Evolutionary conservation across 2,888 invertebrate genomes (phyloP).

Genomic region (Aphodius granarius): DNA sequence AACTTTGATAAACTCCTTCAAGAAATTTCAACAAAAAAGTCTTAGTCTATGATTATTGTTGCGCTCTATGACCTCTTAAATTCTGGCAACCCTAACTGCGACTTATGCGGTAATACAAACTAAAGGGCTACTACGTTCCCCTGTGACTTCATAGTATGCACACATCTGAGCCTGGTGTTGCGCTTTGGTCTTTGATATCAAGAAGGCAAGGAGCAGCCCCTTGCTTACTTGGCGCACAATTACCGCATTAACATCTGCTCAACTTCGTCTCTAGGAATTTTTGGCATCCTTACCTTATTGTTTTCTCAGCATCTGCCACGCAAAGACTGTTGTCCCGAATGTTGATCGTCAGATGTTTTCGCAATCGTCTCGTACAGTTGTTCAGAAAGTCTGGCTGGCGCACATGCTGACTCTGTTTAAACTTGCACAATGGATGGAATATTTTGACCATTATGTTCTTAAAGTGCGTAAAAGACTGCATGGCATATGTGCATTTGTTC

Average conservation of each 20-base stretch:
- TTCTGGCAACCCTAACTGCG: no score
- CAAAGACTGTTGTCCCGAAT: background rate
- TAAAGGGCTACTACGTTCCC: conserved; percentile 1
- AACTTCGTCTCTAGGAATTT: conserved; percentile 8
- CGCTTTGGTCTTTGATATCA: conserved; percentile 7
- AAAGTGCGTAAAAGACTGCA: background rate
- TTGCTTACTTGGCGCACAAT: conserved; percentile 1
- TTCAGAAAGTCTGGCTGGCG: background rate
- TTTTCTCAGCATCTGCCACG: conserved; percentile 12
- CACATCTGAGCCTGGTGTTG: background rate
- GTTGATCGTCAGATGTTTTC: conserved; percentile 8
- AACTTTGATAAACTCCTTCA: no score
- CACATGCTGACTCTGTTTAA: background rate
- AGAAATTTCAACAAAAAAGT: no score
- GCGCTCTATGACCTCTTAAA: no score
- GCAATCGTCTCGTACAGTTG: background rate
- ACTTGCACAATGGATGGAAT: background rate
- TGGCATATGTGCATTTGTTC: background rate
- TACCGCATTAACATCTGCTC: conserved; percentile 11
- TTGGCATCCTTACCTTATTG: conserved; percentile 12
- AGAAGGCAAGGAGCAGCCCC: conserved; percentile 7
- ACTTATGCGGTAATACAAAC: background rate
- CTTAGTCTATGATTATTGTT: no score
- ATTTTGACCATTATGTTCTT: background rate
- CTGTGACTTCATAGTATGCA: background rate